Evolutionary conservation across 2,113 vertebrate species (phyloP).

Genomic region (Ahaetulla prasina): DNA sequence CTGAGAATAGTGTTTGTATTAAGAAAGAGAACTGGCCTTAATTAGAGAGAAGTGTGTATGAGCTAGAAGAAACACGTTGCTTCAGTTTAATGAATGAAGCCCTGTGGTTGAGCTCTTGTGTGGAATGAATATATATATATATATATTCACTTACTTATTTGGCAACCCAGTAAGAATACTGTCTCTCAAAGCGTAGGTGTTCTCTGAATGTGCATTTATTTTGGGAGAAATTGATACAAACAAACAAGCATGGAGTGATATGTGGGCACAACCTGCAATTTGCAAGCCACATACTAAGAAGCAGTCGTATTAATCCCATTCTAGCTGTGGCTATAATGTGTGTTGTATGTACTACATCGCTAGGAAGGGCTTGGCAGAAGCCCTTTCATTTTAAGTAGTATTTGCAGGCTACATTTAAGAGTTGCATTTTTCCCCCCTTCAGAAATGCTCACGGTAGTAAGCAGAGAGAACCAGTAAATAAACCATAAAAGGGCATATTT

Average conservation of each 20-base stretch:
- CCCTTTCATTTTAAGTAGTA: neutral
- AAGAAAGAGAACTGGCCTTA: constrained; percentile 45
- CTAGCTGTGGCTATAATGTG: neutral
- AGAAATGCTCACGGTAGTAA: neutral
- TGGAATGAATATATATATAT: no score
- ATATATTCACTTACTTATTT: neutral
- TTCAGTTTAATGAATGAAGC: constrained; percentile 49
- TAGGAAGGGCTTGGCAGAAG: neutral
- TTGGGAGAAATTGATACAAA: constrained; percentile 20
- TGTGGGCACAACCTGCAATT: neutral
- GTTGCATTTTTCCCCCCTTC: neutral
- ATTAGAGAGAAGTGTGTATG: constrained; percentile 39
- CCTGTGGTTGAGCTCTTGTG: constrained; percentile 35
- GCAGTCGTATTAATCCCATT: neutral
- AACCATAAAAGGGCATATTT: neutral
- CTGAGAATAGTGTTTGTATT: constrained; percentile 30
- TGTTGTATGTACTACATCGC: no score
- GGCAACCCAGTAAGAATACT: constrained; percentile 17
- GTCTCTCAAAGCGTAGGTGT: neutral
- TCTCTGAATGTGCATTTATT: neutral
- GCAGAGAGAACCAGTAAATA: neutral
- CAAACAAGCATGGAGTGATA: neutral
- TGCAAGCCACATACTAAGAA: neutral
- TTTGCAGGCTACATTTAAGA: neutral
- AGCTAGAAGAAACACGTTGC: constrained; percentile 5